Conservation (phyloP, 2,888 invertebrate genomes). For the Thumatha senex region DNA sequence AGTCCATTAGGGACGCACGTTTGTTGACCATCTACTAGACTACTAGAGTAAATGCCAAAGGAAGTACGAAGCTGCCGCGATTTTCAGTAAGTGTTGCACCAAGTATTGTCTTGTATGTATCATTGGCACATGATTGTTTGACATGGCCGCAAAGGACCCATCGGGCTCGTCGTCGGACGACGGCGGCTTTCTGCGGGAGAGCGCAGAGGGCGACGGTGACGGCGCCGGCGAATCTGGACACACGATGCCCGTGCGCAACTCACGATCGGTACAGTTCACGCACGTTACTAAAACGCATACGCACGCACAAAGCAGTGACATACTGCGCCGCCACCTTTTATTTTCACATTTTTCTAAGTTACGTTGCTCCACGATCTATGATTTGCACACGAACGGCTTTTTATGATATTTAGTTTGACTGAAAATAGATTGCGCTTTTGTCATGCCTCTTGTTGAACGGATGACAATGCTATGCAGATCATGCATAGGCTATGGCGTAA, state of each 20-base stretch:
- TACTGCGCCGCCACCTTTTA: constrained; percentile 39
- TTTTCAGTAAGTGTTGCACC: constrained; percentile 56
- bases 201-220: constrained; percentile 51
- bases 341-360: constrained; percentile 53
- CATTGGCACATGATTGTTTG: constrained; percentile 68
- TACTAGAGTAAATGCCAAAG: constrained; percentile 39
- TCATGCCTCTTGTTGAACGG: constrained; percentile 42
- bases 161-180: constrained; percentile 82
- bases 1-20: constrained; percentile 57
- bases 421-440: constrained; percentile 56
- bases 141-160: constrained; percentile 71
- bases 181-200: constrained; percentile 77
- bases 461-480: constrained; percentile 41
- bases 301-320: constrained; percentile 29
- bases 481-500: constrained; percentile 38
- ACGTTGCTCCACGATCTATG: constrained; percentile 72
- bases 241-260: constrained; percentile 82
- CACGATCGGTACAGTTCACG: constrained; percentile 73
- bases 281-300: constrained; percentile 47
- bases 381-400: constrained; percentile 76
- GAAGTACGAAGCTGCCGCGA: constrained; percentile 36
- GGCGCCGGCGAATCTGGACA: constrained; percentile 66
- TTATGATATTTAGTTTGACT: constrained; percentile 59
- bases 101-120: constrained; percentile 53
- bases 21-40: constrained; percentile 38